These are phyloP conservation scores for Clivina fossor DNA, from an alignment of 2,888 invertebrate genomes.

Conservation along the genomic window DNA sequence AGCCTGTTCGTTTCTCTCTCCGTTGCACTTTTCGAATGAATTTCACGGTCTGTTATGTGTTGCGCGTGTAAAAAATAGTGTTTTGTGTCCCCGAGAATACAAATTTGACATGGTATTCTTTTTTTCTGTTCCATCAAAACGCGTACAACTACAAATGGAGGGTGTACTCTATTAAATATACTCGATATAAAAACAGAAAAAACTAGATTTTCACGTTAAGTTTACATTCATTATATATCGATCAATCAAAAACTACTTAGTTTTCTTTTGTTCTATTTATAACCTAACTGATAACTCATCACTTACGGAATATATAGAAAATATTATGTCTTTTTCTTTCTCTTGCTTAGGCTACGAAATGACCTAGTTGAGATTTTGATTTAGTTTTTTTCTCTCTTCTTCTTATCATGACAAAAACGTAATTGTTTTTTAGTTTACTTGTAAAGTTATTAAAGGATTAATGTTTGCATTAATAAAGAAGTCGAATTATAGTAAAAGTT, in stretches of 20 bases:
- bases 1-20: too few species aligned
- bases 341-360: too few species aligned
- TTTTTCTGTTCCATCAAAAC: constrained; percentile 21
- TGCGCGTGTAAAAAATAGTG: constrained; percentile 25
- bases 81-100: constrained; percentile 23
- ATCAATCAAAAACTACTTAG: constrained; percentile 28
- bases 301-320: too few species aligned
- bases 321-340: neutral
- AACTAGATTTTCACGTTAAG: constrained; percentile 26
- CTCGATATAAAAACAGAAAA: constrained; percentile 8
- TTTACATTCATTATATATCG: constrained; percentile 31
- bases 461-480: too few species aligned
- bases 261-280: constrained; percentile 12
- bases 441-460: too few species aligned
- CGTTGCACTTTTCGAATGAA: constrained; percentile 26
- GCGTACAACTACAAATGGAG: constrained; percentile 10
- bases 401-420: too few species aligned
- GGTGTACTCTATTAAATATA: constrained; percentile 21
- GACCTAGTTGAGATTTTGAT: too few species aligned
- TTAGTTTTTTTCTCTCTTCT: too few species aligned
- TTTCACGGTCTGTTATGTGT: constrained; percentile 27
- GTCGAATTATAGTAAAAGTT: too few species aligned
- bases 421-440: too few species aligned
- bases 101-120: constrained; percentile 27
- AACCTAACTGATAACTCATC: too few species aligned